Base-by-base conservation (phyloP, 2,113 vertebrate species). In the Tonatia bakeri region DNA sequence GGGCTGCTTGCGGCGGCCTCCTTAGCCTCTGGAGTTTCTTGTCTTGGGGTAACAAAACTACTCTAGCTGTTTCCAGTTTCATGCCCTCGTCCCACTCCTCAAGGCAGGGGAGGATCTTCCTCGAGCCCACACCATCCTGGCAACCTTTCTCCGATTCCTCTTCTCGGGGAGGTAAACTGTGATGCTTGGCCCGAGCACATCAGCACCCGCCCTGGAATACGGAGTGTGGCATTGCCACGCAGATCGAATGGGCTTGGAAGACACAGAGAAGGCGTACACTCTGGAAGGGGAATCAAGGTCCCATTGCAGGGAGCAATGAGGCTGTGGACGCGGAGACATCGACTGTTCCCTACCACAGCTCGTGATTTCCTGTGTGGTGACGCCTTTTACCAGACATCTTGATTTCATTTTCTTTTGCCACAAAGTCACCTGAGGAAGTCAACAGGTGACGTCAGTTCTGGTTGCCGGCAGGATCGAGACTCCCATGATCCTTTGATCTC, bases 401-500 rank as follows among this genome's bases (percentile, higher is more conserved):
- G 94, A 87, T 95, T 95, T 97, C 90, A 96, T 97, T 97, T 95
- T 92, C 52, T 86, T 81, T 92, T 76, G 90, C 90, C 91, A 64
- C 80, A 90, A n/a, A 95, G 96, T 96, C 92, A 97, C 97, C 95
- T 95, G 95, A 96, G 88, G 93, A 90, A 95, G 94, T 95, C 82
- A 70, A 65, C 1, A 1, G 90, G 43, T 70, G 59, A 96, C 52
- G 64, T 91, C n/a, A 87, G 65, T 81, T 89, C 89, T 94, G 90
- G 70, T 40, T 95, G 83, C 43, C 80, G 94, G 38, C 84, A 96
- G 94, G 80, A 94, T 61, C 54, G 83, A 90, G 94, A 91, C 90
- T 94, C 97, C 80, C 47, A 91, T 52, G 56, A 73, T 94, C 80
- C 96, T 98, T 98, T 98, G 97, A 98, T 97, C 93, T 96, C 93